Evolutionary conservation across 2,797 vertebrate genomes (phyloP), one percentile per base, ranked within the genome.

Genomic region (Leptodactylus fallax): DNA sequence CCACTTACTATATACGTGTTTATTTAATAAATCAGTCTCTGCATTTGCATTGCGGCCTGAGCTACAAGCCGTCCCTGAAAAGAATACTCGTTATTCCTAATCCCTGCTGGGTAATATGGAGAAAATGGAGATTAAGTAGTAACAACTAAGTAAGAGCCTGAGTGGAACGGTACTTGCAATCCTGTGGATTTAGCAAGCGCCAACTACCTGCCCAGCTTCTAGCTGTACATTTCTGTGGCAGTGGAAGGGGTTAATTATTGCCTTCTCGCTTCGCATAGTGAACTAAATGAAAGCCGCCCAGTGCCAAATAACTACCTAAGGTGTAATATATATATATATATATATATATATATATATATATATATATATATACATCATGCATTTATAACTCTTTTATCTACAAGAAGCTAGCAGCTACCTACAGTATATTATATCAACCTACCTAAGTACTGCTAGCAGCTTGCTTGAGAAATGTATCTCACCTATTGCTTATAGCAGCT

Each of bases 281-380:
- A 81, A 85, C 36, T 72, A 55, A 27, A 76, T 13, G 55, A 77
- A 86, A 58, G 79, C 69, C n/a, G 58, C 80, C 79, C 61, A 86
- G 84, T 89, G 88, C 74, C 84, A 89, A 89, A 86, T 71, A 86
- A 79, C 87, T 69, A 86, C 71, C 60, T 69, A 82, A 51, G 63
- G 77, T 84, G 87, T 61, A 61, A 13, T 61, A 61, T 61, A 61
- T 61, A 56, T 11, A 81, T 86, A 60, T 69, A 56, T 53, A n/a
- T 61, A 61, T 61, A 61, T 61, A 56, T 11, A 81, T 86, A 60
- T 69, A 56, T 53, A 61, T 81, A 76, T 61, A 27, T 60, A 53
- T 49, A 36, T 80, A 16, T 81, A n/a, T 77, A 58, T 77, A 74
- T 74, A n/a, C 74, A 58, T 63, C 49, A 53, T 78, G 79, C 87